Evolutionary conservation across 2,797 vertebrate species (phyloP).

Genomic region (Fundulus diaphanus): DNA sequence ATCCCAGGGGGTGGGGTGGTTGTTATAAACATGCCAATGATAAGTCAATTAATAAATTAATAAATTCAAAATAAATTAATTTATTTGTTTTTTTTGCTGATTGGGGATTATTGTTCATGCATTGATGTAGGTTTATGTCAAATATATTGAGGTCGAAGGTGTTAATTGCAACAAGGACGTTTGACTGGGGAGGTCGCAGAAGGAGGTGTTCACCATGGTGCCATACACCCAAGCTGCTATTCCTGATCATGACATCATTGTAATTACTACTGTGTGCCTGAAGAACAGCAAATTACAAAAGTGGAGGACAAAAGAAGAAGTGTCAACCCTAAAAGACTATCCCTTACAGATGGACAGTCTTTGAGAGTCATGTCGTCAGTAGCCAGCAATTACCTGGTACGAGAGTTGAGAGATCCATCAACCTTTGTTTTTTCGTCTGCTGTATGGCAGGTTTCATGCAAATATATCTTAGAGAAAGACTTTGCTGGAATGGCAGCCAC

Average conservation of each 20-base stretch:
- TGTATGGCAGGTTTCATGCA: too few species aligned
- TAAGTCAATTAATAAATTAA: too few species aligned
- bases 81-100: neutral
- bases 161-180: neutral
- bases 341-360: too few species aligned
- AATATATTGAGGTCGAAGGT: neutral
- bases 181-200: neutral
- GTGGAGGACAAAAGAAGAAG: neutral
- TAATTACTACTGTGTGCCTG: neutral
- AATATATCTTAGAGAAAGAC: too few species aligned
- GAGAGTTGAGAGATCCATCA: too few species aligned
- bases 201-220: neutral
- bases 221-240: neutral
- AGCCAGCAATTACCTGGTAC: too few species aligned
- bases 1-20: too few species aligned
- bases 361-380: too few species aligned
- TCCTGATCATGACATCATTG: neutral
- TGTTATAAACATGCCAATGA: too few species aligned
- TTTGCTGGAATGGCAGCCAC: too few species aligned
- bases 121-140: neutral
- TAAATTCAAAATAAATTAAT: too few species aligned
- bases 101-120: neutral
- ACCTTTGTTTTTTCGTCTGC: too few species aligned
- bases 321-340: neutral
- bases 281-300: neutral